phyloP scores from a whole-genome alignment of 2,888 invertebrate genomes.

The Leptopilina drosophilae region DNA sequence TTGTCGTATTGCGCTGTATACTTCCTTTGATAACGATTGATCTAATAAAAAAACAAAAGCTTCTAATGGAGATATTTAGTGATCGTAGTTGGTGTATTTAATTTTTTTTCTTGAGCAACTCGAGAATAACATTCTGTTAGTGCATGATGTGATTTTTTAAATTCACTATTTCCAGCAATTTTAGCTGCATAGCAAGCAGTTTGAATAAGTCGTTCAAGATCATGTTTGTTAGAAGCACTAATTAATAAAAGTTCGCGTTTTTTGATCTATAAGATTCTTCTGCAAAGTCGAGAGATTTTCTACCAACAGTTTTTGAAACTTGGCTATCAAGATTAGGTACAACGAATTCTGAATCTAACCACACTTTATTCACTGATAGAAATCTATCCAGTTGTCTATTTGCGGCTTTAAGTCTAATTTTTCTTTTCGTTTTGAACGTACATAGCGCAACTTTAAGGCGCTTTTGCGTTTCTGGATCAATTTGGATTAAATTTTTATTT shows the following conservation, averaged over 20 bases:
- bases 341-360: slow-evolving; percentile 14
- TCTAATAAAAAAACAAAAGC: neutral
- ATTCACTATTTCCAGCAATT: slow-evolving; percentile 1
- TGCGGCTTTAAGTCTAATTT: neutral
- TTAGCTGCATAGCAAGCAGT: slow-evolving; percentile 7
- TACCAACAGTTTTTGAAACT: no score
- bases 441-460: neutral
- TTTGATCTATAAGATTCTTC: neutral
- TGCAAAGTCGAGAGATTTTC: no score
- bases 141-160: neutral
- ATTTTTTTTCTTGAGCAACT: slow-evolving; percentile 5
- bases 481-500: neutral
- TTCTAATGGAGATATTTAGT: neutral
- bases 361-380: neutral
- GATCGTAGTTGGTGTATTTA: neutral
- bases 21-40: neutral
- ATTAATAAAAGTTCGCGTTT: neutral
- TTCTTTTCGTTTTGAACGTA: neutral
- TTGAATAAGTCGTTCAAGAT: slow-evolving; percentile 8
- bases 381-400: neutral
- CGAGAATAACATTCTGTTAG: neutral
- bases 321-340: no score
- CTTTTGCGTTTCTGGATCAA: neutral
- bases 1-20: neutral
- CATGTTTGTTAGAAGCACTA: neutral